Percentiles rank a stretch among this genome's conserved stretches.
phyloP scores from a whole-genome alignment of 2,113 vertebrate species.

The Pedionomus torquatus region DNA sequence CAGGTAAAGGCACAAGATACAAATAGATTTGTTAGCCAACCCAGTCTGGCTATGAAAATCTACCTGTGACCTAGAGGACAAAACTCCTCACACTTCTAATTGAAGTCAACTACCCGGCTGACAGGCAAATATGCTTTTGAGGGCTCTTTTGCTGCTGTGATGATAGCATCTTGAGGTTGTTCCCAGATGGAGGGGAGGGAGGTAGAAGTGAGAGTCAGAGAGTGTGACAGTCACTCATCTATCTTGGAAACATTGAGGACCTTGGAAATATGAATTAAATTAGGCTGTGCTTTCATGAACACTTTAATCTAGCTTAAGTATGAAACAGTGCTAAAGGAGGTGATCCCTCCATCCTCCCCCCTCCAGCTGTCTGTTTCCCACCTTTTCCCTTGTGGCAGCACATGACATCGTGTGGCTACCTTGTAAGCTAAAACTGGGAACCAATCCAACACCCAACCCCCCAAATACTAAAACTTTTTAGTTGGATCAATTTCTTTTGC shows the following conservation, averaged over 20 bases:
- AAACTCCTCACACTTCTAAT: constrained; percentile 40
- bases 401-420: neutral
- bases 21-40: neutral
- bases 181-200: constrained; percentile 68
- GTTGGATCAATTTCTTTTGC: neutral
- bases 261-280: constrained; percentile 41
- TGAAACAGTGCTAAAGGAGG: neutral
- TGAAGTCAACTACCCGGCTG: constrained; percentile 61
- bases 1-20: neutral
- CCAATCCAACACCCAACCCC: neutral
- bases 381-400: neutral
- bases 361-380: neutral
- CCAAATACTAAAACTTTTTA: neutral
- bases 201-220: constrained; percentile 43
- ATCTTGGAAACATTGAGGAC: constrained; percentile 44
- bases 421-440: neutral
- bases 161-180: constrained; percentile 38
- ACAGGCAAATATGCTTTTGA: constrained; percentile 62
- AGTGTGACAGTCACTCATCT: constrained; percentile 50
- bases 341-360: neutral
- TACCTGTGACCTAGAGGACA: constrained; percentile 33
- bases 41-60: neutral
- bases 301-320: neutral
- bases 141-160: constrained; percentile 26
- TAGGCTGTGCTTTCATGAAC: neutral